phyloP scores from a whole-genome alignment of 2,113 vertebrate species.

The Meleagris gallopavo region DNA sequence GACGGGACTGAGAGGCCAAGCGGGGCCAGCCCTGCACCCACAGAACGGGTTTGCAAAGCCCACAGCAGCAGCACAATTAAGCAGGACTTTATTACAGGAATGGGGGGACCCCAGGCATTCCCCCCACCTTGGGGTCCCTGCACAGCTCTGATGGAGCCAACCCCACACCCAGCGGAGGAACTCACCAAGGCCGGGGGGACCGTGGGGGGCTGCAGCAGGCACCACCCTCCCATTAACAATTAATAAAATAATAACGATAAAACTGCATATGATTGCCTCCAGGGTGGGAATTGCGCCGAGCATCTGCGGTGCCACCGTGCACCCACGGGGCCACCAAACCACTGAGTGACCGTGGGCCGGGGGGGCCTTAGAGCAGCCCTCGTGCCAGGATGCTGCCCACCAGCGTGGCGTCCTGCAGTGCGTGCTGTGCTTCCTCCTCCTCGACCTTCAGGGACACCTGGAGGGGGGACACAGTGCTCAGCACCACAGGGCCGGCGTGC shows the following conservation, averaged over 20 bases:
- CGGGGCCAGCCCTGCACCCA: background rate
- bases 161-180: background rate
- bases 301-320: too few relatives aligned
- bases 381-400: slow-evolving; percentile 88
- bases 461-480: background rate
- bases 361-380: slow-evolving; percentile 76
- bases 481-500: background rate
- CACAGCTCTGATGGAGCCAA: background rate
- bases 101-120: background rate
- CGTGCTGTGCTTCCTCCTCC: slow-evolving; percentile 87
- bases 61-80: too few relatives aligned
- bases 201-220: background rate
- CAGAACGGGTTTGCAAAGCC: too few relatives aligned
- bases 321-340: too few relatives aligned
- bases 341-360: rapidly evolving
- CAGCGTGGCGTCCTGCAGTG: slow-evolving; percentile 87
- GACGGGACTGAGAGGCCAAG: background rate
- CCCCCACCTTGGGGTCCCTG: too few relatives aligned
- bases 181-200: background rate
- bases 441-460: slow-evolving; percentile 93
- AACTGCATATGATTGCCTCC: too few relatives aligned
- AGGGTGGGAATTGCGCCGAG: too few relatives aligned
- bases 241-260: too few relatives aligned
- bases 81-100: slow-evolving; percentile 3
- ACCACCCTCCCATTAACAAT: too few relatives aligned